Base-by-base conservation (phyloP, 92 coral and sea anemone genomes). In the Parazoanthus atlanticus region DNA sequence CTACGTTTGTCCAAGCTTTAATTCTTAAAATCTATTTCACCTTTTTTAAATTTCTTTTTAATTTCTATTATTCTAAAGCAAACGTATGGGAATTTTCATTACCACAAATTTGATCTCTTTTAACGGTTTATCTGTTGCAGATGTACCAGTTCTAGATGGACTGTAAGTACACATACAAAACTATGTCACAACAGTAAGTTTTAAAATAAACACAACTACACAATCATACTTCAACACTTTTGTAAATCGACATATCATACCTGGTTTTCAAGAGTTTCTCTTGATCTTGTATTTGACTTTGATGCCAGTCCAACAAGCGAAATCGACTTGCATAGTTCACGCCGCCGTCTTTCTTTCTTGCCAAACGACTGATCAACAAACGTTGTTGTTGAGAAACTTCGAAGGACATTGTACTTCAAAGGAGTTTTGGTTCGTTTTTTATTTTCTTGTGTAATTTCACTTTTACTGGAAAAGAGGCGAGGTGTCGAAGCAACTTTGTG, bases 331-430 rank as follows among this genome's bases (percentile, higher is more conserved):
- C 29, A 29, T 29, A 32, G 54, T 26, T 70, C 78, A 2, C 66
- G 38, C 2, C 65, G 64, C 32, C 30, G n/a, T 16, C 41, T 84
- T 84, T 41, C 87, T n/a, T 69, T 47, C 38, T 70, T 84, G 78
- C 67, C 9, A 29, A 71, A n/a, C 21, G 76, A 65, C 86, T 82
- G 86, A 69, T 65, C 58, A 82, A 61, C 21, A 61, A 82, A 82
- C 3, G 76, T 43, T 84, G 87, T 84, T 43, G 69, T 84, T 16
- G 87, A 84, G 40, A 84, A 71, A 84, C 87, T 84, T 70, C 87
- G 79, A 46, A 84, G 76, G 1, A 56, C 21, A 16, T 46, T 70
- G 78, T 71, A 38, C 74, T 71, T 84, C 3, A 84, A 40, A 26
- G 78, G 87, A 70, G 79, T 84, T 84, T 70, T 84, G 19, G 41